Percentiles rank a stretch among this genome's conserved stretches.
Conservation (phyloP, 1,140 invertebrate genomes). For the Mycetomoellerius zeteki region DNA sequence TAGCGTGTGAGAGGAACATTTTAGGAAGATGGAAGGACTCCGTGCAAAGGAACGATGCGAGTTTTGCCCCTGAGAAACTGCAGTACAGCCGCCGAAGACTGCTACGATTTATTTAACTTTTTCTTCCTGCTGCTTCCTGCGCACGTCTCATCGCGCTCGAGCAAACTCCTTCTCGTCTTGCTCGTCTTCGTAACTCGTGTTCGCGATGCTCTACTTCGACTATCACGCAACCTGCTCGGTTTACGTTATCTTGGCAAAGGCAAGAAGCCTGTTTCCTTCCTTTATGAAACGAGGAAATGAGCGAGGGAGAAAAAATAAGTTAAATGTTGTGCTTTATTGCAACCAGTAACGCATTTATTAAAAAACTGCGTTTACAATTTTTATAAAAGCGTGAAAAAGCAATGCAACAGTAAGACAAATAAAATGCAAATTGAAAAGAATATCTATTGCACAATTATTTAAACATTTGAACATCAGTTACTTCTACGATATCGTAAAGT, state of each 20-base stretch:
- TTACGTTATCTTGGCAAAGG: slow-evolving; percentile 71
- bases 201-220: slow-evolving; percentile 65
- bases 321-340: slow-evolving; percentile 24
- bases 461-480: not conserved
- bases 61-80: slow-evolving; percentile 69
- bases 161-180: slow-evolving; percentile 74
- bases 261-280: slow-evolving; percentile 30
- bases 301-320: not conserved
- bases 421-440: not conserved
- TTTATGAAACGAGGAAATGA: slow-evolving; percentile 18
- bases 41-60: slow-evolving; percentile 78
- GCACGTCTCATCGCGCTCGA: slow-evolving; percentile 81
- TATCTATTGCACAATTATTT: not conserved
- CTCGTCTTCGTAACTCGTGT: slow-evolving; percentile 64
- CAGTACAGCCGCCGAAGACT: slow-evolving; percentile 43
- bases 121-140: slow-evolving; percentile 73
- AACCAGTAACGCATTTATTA: slow-evolving; percentile 28
- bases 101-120: slow-evolving; percentile 83
- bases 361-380: not conserved
- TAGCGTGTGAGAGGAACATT: slow-evolving; percentile 60
- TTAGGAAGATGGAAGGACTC: slow-evolving; percentile 64
- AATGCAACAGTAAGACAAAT: not conserved
- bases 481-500: not conserved
- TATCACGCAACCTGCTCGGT: slow-evolving; percentile 68
- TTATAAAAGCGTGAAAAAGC: not conserved